Conservation (phyloP, 64 coral and sea anemone genomes). For the Hydrozoanthus tunicans region DNA sequence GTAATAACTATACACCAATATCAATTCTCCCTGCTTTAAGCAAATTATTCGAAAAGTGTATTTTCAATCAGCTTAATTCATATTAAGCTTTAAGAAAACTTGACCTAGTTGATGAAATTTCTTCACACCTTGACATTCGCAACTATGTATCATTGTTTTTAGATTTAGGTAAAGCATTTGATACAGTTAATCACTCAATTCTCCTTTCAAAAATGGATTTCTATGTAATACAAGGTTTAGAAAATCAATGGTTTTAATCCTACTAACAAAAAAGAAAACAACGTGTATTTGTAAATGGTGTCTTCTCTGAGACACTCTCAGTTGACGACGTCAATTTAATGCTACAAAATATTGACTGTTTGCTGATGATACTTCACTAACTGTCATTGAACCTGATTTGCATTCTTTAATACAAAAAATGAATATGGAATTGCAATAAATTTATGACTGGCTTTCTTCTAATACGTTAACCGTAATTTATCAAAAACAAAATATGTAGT, state of each 20-base stretch:
- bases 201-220: too few species aligned
- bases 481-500: neutral
- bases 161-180: neutral
- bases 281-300: too few species aligned
- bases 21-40: conserved; percentile 2
- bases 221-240: too few species aligned
- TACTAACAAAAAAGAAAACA: too few species aligned
- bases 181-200: too few species aligned
- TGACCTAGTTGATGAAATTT: neutral
- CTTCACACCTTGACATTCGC: too few species aligned
- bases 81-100: too few species aligned
- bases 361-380: conserved; percentile 43
- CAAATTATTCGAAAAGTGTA: conserved; percentile 33
- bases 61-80: neutral
- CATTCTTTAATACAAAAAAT: conserved; percentile 5
- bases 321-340: neutral
- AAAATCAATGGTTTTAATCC: too few species aligned
- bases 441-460: conserved; percentile 55
- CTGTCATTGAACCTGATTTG: neutral
- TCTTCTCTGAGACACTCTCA: too few species aligned
- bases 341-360: conserved; percentile 38
- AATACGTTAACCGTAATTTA: conserved; percentile 29
- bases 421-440: neutral
- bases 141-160: neutral
- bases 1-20: too few species aligned